phyloP scores from a whole-genome alignment of 1,140 invertebrate species.

The Diachasma alloeum region DNA sequence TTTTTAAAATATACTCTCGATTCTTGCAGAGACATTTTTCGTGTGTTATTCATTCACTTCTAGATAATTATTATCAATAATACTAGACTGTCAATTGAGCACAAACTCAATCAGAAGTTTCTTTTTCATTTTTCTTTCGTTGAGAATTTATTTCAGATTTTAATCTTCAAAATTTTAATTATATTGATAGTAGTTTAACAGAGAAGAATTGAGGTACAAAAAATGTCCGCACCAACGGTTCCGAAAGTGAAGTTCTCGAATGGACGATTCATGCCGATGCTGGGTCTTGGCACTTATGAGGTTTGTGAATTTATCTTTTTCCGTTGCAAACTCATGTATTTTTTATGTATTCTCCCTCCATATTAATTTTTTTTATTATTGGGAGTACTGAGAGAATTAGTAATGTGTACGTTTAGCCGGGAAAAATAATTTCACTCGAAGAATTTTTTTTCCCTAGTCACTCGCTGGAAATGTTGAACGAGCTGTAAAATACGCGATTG shows the following conservation, averaged over 20 bases:
- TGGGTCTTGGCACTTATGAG: conserved; percentile 74
- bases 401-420: too few relatives aligned
- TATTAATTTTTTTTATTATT: too few relatives aligned
- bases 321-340: neutral
- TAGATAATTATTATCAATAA: too few relatives aligned
- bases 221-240: neutral
- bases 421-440: neutral
- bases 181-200: too few relatives aligned
- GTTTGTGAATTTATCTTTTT: conserved; percentile 42
- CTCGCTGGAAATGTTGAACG: conserved; percentile 63
- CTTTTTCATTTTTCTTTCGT: too few relatives aligned
- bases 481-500: neutral
- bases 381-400: too few relatives aligned
- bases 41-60: too few relatives aligned
- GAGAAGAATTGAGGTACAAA: neutral
- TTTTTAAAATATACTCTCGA: too few relatives aligned
- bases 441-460: conserved; percentile 40
- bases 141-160: too few relatives aligned
- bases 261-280: conserved; percentile 65
- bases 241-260: conserved; percentile 51
- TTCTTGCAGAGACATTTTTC: too few relatives aligned
- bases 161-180: too few relatives aligned
- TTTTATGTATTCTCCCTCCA: neutral
- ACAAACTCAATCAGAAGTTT: neutral
- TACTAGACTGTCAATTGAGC: neutral